These are phyloP conservation scores for Phenganax subtilis DNA, from an alignment of 92 coral and sea anemone species.

Conservation along the genomic window DNA sequence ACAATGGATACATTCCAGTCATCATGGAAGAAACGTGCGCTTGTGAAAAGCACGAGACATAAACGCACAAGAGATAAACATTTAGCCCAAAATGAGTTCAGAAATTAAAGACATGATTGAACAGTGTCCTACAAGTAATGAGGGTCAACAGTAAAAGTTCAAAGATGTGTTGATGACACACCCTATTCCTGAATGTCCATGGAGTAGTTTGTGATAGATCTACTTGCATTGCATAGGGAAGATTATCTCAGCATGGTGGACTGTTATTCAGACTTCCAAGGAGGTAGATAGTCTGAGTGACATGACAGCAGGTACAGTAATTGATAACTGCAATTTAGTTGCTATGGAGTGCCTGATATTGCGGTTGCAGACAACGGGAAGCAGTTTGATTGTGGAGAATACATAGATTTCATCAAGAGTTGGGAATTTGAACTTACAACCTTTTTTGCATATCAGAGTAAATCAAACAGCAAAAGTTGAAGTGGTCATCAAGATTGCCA, in stretches of 20 bases:
- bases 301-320: too few relatives aligned
- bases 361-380: constrained; percentile 33
- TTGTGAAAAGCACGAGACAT: constrained; percentile 34
- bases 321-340: neutral
- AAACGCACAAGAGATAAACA: neutral
- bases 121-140: constrained; percentile 43
- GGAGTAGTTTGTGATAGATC: constrained; percentile 30
- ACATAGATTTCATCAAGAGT: neutral
- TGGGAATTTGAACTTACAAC: constrained; percentile 24
- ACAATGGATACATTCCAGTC: constrained; percentile 20
- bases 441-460: constrained; percentile 5
- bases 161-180: constrained; percentile 50
- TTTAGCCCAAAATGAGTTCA: constrained; percentile 46
- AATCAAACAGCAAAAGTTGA: constrained; percentile 20
- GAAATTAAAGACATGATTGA: constrained; percentile 48
- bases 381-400: constrained; percentile 36
- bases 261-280: constrained; percentile 17
- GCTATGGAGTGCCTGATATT: constrained; percentile 28
- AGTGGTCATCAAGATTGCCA: constrained; percentile 14
- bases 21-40: constrained; percentile 26
- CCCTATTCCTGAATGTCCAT: constrained; percentile 40
- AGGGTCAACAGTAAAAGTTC: constrained; percentile 38
- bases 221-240: constrained; percentile 32
- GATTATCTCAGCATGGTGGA: constrained; percentile 30
- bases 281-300: neutral